A percentile compares a stretch with the other conserved stretches of the same genome.
These are phyloP conservation scores for Petrocephalus zakoni DNA, from an alignment of 2,113 vertebrate genomes.

Conservation along the genomic window DNA sequence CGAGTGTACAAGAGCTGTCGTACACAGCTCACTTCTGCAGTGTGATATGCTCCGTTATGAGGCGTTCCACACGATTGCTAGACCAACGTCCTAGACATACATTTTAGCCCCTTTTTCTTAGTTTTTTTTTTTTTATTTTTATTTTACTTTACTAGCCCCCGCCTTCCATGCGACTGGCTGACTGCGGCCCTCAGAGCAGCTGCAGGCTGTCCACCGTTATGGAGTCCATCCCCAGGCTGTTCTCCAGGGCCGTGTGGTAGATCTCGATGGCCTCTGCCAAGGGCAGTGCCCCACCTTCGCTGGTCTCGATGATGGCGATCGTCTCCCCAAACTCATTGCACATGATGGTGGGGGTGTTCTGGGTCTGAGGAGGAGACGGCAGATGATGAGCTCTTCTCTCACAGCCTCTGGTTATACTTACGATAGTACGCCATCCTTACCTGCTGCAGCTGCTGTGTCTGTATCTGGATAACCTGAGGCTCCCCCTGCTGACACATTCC, in stretches of 20 bases:
- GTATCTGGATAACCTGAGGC: constrained; percentile 64
- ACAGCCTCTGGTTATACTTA: neutral
- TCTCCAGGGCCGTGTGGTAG: constrained; percentile 73
- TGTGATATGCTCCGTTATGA: neutral
- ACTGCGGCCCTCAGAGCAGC: constrained; percentile 47
- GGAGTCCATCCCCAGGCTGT: constrained; percentile 64
- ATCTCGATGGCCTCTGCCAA: constrained; percentile 72
- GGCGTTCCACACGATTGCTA: neutral
- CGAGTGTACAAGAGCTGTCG: neutral
- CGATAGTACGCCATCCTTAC: constrained; percentile 30
- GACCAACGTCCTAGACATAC: neutral
- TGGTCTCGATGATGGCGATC: constrained; percentile 81
- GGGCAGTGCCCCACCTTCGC: constrained; percentile 62
- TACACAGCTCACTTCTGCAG: neutral
- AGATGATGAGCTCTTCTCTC: neutral
- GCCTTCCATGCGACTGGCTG: neutral
- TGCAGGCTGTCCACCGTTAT: constrained; percentile 57
- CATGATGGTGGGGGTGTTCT: constrained; percentile 71
- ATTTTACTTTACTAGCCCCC: constrained; percentile 15
- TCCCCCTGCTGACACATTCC: constrained; percentile 33
- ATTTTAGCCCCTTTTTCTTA: neutral
- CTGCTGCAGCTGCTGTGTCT: constrained; percentile 57
- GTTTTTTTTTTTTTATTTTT: constrained; percentile 5
- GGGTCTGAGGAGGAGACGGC: constrained; percentile 32
- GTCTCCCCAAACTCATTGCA: constrained; percentile 84